Conservation (phyloP, 2,888 invertebrate genomes). For the Hydrotaea diabolus region DNA sequence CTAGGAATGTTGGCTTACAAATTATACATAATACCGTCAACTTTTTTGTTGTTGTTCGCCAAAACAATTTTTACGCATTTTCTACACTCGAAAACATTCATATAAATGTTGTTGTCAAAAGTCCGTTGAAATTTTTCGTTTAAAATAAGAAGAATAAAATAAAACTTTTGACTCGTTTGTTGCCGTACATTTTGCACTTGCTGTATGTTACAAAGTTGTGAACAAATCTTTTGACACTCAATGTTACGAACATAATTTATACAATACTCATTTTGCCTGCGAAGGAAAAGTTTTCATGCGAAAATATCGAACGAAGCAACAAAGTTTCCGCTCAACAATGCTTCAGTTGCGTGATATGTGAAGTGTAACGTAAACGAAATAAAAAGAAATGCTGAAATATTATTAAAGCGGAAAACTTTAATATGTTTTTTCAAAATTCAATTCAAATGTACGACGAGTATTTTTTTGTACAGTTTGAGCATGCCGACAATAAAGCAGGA, state of each 20-base stretch:
- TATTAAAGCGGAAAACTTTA: neutral
- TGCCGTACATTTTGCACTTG: conserved; percentile 11
- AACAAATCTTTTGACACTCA: conserved; percentile 65
- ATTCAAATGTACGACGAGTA: too few relatives aligned
- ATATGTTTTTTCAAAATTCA: neutral
- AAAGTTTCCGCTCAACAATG: conserved; percentile 33
- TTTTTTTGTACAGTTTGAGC: too few relatives aligned
- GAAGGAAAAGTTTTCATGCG: conserved; percentile 51
- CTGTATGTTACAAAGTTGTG: conserved; percentile 53
- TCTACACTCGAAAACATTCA: neutral
- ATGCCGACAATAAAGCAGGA: too few relatives aligned
- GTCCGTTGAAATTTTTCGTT: neutral
- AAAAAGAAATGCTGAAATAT: conserved; percentile 12
- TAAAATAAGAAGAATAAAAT: neutral
- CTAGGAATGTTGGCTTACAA: neutral
- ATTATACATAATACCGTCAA: neutral
- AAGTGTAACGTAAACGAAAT: conserved; percentile 25
- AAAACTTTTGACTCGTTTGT: conserved; percentile 17
- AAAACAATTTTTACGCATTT: conserved; percentile 16
- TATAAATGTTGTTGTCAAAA: neutral
- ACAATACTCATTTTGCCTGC: conserved; percentile 36
- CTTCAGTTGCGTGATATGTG: conserved; percentile 41
- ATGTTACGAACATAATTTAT: conserved; percentile 58
- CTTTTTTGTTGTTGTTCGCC: neutral
- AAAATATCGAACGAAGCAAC: conserved; percentile 36